Evolutionary conservation across 2,113 vertebrate species (phyloP).

Genomic region (Orthonyx spaldingii): DNA sequence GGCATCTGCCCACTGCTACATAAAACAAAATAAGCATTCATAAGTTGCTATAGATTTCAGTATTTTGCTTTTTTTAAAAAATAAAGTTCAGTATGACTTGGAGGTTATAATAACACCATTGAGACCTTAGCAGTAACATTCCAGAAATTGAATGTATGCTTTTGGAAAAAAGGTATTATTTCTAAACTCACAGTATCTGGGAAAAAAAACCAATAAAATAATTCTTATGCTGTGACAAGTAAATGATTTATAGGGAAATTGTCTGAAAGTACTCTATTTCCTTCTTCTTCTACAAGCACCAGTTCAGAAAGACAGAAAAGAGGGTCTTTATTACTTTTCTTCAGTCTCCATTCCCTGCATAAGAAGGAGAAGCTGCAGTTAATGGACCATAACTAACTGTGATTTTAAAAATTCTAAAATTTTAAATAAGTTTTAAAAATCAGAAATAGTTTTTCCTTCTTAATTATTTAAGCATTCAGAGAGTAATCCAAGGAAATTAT

Average conservation of each 20-base stretch:
- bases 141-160: background rate
- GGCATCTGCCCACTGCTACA: no score
- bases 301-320: background rate
- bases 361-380: background rate
- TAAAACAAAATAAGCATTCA: background rate
- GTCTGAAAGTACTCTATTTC: background rate
- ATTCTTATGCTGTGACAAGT: background rate
- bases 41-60: background rate
- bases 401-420: background rate
- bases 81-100: background rate
- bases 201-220: background rate
- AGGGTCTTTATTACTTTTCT: background rate
- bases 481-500: background rate
- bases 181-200: background rate
- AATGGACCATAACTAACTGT: background rate
- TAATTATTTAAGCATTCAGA: background rate
- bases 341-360: background rate
- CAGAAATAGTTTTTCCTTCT: background rate
- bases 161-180: background rate
- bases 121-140: background rate
- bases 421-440: background rate
- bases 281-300: background rate
- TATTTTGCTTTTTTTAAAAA: background rate
- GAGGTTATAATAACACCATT: background rate
- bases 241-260: background rate